phyloP scores from a whole-genome alignment of 2,797 vertebrate genomes.

The Phalloptychus januarius region DNA sequence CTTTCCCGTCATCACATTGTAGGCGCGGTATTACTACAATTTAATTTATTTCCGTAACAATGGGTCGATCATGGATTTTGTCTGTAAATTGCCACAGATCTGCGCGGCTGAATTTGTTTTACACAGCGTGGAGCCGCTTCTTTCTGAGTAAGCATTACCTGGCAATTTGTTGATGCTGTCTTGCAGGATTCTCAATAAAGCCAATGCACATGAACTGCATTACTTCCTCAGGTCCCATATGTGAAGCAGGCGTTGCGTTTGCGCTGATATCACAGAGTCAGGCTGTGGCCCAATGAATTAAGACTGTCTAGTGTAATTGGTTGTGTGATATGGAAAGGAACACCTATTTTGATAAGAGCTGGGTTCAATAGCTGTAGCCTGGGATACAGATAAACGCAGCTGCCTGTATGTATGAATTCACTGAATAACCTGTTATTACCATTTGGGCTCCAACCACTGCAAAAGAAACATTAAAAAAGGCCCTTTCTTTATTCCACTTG shows the following conservation, averaged over 20 bases:
- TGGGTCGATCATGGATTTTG: conserved; percentile 57
- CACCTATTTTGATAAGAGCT: conserved; percentile 54
- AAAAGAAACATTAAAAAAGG: conserved; percentile 43
- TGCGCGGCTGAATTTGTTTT: conserved; percentile 52
- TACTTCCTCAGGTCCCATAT: conserved; percentile 51
- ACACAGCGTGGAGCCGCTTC: conserved; percentile 50
- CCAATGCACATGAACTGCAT: conserved; percentile 51
- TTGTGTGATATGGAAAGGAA: conserved; percentile 55
- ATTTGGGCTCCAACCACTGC: conserved; percentile 48
- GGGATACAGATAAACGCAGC: conserved; percentile 59
- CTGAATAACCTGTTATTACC: conserved; percentile 62
- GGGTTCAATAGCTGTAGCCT: conserved; percentile 53
- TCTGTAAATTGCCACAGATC: conserved; percentile 60
- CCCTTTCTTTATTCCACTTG: conserved; percentile 56
- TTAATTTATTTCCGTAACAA: conserved; percentile 69
- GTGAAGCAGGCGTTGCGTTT: conserved; percentile 42
- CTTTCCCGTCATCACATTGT: conserved; percentile 57
- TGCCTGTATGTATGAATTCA: conserved; percentile 46
- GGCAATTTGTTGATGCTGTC: conserved; percentile 59
- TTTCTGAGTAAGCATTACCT: conserved; percentile 53
- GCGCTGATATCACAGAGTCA: conserved; percentile 44
- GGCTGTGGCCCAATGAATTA: conserved; percentile 65
- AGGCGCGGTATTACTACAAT: conserved; percentile 42
- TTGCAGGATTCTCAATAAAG: conserved; percentile 65
- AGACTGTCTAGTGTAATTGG: conserved; percentile 65